Evolutionary conservation across 2,888 invertebrate genomes (phyloP).

Genomic region (Eledona agricola): DNA sequence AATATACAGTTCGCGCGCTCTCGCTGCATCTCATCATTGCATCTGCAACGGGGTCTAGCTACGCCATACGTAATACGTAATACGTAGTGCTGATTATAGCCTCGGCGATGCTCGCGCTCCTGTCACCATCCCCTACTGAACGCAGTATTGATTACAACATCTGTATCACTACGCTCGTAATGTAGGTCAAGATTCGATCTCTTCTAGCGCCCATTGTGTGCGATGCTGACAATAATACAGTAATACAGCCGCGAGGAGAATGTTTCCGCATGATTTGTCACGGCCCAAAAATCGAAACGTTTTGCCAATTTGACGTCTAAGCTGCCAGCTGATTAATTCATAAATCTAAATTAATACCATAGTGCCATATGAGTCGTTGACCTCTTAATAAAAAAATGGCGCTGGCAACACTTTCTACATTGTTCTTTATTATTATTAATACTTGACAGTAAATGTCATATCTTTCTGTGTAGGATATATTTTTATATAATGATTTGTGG

Average conservation of each 20-base stretch:
- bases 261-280: background rate
- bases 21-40: conserved; percentile 37
- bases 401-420: no score
- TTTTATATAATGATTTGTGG: conserved; percentile 1
- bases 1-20: conserved; percentile 28
- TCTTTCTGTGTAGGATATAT: background rate
- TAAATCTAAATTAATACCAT: no score
- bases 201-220: conserved; percentile 29
- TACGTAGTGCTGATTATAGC: conserved; percentile 18
- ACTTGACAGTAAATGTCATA: no score
- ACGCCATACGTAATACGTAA: conserved; percentile 25
- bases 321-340: no score
- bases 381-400: no score
- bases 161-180: conserved; percentile 52
- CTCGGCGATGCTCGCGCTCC: conserved; percentile 31
- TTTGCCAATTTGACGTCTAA: no score
- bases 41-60: conserved; percentile 25
- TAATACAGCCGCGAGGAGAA: background rate
- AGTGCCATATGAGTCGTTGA: no score
- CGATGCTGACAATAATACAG: background rate
- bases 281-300: no score
- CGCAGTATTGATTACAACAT: conserved; percentile 56
- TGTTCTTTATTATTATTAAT: no score
- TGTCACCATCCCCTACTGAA: conserved; percentile 52
- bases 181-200: conserved; percentile 58